These are phyloP conservation scores for Holacanthella duospinosa DNA, from an alignment of 2,888 invertebrate genomes.

Conservation along the genomic window DNA sequence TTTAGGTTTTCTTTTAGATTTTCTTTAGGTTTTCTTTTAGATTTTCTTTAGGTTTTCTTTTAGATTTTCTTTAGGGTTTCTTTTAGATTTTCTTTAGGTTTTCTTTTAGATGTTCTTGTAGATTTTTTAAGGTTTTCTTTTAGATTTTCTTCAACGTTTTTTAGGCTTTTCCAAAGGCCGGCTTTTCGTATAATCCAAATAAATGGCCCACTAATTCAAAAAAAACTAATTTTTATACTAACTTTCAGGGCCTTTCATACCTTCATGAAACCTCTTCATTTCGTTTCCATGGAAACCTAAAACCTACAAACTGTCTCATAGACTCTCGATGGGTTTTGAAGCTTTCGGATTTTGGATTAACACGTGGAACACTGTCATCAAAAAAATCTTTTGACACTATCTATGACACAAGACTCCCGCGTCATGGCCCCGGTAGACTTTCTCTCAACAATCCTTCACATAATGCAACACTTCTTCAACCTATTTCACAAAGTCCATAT, in stretches of 20 bases:
- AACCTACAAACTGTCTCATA: constrained; percentile 77
- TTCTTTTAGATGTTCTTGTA: too few species aligned
- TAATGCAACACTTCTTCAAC: not conserved
- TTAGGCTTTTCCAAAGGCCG: too few species aligned
- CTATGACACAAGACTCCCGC: too few species aligned
- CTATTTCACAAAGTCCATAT: constrained; percentile 25
- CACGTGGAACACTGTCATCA: not conserved
- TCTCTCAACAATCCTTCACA: not conserved
- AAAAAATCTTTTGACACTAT: too few species aligned
- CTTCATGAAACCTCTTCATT: constrained; percentile 71
- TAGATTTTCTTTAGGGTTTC: too few species aligned
- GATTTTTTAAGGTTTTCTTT: too few species aligned
- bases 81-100: too few species aligned
- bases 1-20: too few species aligned
- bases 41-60: too few species aligned
- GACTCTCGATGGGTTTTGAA: constrained; percentile 83
- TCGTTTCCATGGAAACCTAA: constrained; percentile 71
- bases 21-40: too few species aligned
- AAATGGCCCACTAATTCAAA: not conserved
- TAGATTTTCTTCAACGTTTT: too few species aligned
- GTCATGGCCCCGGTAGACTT: not conserved
- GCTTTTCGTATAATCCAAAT: not conserved
- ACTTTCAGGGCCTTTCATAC: constrained; percentile 64
- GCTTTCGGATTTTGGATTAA: constrained; percentile 71
- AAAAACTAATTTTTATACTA: not conserved